Base-by-base conservation (phyloP, 2,113 vertebrate species). In the Tyto alba region DNA sequence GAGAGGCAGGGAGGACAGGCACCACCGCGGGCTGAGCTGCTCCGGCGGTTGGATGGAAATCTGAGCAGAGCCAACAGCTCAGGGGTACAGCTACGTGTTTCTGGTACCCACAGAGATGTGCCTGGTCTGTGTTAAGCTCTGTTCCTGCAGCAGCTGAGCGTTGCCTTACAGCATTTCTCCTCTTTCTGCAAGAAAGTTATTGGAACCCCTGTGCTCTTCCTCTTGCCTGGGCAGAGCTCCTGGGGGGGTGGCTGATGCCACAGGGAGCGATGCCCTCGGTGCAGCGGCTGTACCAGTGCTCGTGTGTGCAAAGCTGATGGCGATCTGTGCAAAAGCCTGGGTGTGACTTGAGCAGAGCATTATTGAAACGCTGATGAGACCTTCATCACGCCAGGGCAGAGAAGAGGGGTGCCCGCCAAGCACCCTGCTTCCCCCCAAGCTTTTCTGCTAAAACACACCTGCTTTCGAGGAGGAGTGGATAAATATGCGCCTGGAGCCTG, bases 251-350 rank as follows among this genome's bases (percentile, higher is more conserved):
- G 38, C 34, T 16, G 9, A 6, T 48, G 73, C 73, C 63, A 4
- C 0, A 0, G 13, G 34, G 36, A 52, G 56, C 0, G 8, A 22
- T 29, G 56, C 52, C 62, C 67, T 26, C 2, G 4, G 52, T 4
- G 36, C 47, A 13, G 59, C 1, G 3, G 32, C n/a, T 47, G 55
- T 40, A 21, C 55, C 9, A 4, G 7, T 2, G 16, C 30, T 13
- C 1, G 0, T 14, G 84, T 16, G 48, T 17, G 27, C 73, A 57
- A 30, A 40, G 41, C 62, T 47, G 29, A 2, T 7, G 57, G 48
- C 7, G 4, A 41, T 9, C 29, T 66, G 18, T 60, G n/a, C 18
- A 25, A 64, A 6, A 2, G 11, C 34, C 40, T 32, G 23, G 2
- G 15, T 26, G 62, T 18, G 45, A 36, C 26, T 30, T 23, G 3